phyloP scores from a whole-genome alignment of 1,140 invertebrate genomes.

The Polypedilum vanderplanki region DNA sequence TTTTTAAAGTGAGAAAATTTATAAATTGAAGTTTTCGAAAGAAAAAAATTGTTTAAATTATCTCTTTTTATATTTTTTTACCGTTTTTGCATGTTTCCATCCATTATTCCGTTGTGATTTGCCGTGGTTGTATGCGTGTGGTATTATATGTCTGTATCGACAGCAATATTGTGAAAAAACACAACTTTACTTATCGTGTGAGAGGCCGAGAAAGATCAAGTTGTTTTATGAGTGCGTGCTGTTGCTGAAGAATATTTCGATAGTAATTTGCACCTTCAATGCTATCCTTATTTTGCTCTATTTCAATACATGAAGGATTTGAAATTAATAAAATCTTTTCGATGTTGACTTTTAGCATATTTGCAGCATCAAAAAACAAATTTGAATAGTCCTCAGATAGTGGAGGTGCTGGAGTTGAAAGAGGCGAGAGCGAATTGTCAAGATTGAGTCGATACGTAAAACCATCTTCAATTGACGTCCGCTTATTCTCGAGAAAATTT shows the following conservation, averaged over 20 bases:
- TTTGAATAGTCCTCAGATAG: neutral
- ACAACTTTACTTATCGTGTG: neutral
- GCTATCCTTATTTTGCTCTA: neutral
- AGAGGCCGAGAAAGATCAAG: slow-evolving; percentile 14
- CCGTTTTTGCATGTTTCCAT: slow-evolving; percentile 21
- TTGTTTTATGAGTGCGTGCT: neutral
- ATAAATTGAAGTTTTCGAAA: slow-evolving; percentile 10
- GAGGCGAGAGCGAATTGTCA: neutral
- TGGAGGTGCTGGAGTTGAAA: neutral
- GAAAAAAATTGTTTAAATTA: neutral
- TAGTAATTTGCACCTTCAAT: slow-evolving; percentile 20
- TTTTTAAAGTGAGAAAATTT: neutral
- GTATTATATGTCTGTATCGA: neutral
- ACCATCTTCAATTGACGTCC: neutral
- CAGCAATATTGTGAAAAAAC: neutral
- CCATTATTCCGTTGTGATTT: slow-evolving; percentile 25
- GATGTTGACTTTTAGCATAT: slow-evolving; percentile 15
- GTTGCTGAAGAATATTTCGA: slow-evolving; percentile 9
- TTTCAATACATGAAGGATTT: neutral
- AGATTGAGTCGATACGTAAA: neutral
- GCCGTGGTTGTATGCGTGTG: slow-evolving; percentile 1
- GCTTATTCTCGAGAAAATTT: slow-evolving; percentile 30
- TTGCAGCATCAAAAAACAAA: neutral
- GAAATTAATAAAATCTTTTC: neutral
- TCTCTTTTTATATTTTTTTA: neutral